A percentile compares a stretch with the other conserved stretches of the same genome.
Conservation (phyloP, 2,113 vertebrate species). For the Serilophus lunatus region DNA sequence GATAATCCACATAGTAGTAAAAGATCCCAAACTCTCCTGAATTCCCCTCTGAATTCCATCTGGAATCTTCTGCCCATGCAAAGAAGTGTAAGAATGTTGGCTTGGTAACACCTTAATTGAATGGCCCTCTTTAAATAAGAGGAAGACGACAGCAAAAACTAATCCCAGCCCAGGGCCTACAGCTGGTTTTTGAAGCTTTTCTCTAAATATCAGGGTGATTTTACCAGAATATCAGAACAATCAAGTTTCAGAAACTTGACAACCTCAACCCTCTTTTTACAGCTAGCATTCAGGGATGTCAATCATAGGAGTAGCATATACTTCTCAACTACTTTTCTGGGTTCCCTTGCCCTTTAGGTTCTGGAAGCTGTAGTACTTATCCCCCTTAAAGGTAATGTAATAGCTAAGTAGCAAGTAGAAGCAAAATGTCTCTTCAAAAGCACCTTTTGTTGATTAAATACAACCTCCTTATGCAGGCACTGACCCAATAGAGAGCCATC, state of each 20-base stretch:
- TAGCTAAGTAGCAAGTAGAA: neutral
- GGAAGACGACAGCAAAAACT: neutral
- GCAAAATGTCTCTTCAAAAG: constrained; percentile 5
- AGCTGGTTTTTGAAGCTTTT: neutral
- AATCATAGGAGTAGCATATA: neutral
- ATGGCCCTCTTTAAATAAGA: accelerated
- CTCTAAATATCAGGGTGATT: neutral
- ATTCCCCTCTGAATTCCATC: neutral
- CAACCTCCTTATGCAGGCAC: neutral
- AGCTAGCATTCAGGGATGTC: neutral
- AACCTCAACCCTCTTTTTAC: neutral
- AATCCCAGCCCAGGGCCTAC: neutral
- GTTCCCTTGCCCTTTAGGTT: neutral
- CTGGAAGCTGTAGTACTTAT: neutral
- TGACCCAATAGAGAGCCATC: neutral
- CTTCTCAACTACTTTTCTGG: neutral
- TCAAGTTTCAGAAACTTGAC: neutral
- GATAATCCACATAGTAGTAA: neutral
- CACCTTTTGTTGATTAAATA: constrained; percentile 1
- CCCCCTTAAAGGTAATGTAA: neutral
- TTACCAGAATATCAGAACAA: neutral
- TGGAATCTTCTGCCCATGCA: neutral
- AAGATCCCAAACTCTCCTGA: neutral
- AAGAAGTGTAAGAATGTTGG: neutral
- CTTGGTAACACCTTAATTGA: neutral